Evolutionary conservation across 2,888 invertebrate genomes (phyloP), one percentile per base, ranked within the genome.

Genomic region (Microdon myrmicae): DNA sequence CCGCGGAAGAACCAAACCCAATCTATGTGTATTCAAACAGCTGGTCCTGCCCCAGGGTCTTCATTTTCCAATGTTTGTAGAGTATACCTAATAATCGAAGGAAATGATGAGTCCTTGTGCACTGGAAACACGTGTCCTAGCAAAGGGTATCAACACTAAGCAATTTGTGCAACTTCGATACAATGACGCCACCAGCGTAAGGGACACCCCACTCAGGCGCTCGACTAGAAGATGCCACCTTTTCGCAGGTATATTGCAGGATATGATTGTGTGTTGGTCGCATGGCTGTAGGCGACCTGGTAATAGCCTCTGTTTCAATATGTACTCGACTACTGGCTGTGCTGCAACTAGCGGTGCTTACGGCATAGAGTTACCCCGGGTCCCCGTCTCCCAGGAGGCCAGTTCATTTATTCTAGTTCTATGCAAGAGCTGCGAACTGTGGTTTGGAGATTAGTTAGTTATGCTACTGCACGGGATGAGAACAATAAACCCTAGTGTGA

Each of bases 401-500:
- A 25, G 45, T 41, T 45, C 51, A 41, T 41, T 51, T 41, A 56
- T 45, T 64, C 31, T 45, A 64, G 39, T 61, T 49, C 51, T 49
- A 61, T 44, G 55, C 34, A 56, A 61, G 49, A 26, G 25, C 44
- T 22, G 45, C 19, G 25, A 20, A 35, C n/a, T 34, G 39, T 29
- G 39, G 44, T 19, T 39, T 39, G 41, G 29, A 37, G 41, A 13
- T 22, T 41, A 41, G 20, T 51, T 51, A 32, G 23, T 34, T 32
- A 38, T 44, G 35, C 20, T 31, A 23, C 22, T 55, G 19, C 12
- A 35, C 38, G 31, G 56, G 35, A 61, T 56, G 35, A 41, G 31
- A 41, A 51, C 56, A 56, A 56, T 64, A 64, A 56, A 51, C 49
- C 44, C 31, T 38, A 2, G 34, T n/a, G n/a, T n/a, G n/a, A n/a